These are phyloP conservation scores for Lanius collurio DNA, from an alignment of 2,113 vertebrate genomes.

Conservation along the genomic window DNA sequence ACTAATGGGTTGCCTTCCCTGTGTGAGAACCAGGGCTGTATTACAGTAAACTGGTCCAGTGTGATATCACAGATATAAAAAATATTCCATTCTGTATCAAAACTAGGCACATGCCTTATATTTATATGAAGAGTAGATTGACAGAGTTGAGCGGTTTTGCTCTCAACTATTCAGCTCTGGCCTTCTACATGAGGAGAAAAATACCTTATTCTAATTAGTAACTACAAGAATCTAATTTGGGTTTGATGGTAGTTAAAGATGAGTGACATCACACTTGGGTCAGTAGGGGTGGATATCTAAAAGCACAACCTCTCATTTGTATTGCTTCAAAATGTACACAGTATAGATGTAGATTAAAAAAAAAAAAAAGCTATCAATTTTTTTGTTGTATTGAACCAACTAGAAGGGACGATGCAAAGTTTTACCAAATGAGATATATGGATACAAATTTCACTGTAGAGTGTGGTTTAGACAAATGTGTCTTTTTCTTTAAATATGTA, in stretches of 20 bases:
- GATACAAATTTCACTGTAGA: slow-evolving; percentile 79
- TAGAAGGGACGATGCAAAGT: slow-evolving; percentile 86
- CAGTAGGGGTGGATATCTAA: slow-evolving; percentile 71
- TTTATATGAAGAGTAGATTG: slow-evolving; percentile 76
- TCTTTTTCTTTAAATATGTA: slow-evolving; percentile 77
- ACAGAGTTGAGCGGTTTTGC: slow-evolving; percentile 65
- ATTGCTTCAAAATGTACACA: slow-evolving; percentile 86
- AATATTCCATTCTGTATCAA: slow-evolving; percentile 85
- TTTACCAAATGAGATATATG: slow-evolving; percentile 80
- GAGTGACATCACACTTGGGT: slow-evolving; percentile 74
- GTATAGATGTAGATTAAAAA: slow-evolving; percentile 75
- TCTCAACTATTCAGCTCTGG: slow-evolving; percentile 62
- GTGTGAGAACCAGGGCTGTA: slow-evolving; percentile 59
- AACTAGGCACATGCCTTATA: slow-evolving; percentile 81
- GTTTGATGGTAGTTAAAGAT: slow-evolving; percentile 59
- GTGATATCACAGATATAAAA: slow-evolving; percentile 81
- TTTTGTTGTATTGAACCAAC: slow-evolving; percentile 78
- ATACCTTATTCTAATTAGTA: slow-evolving; percentile 41
- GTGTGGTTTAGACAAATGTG: slow-evolving; percentile 83
- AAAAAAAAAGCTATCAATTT: slow-evolving; percentile 72
- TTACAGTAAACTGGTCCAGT: slow-evolving; percentile 82
- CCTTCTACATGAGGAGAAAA: slow-evolving; percentile 62
- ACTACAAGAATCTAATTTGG: slow-evolving; percentile 67
- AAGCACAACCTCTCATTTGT: slow-evolving; percentile 81
- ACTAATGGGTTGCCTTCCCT: slow-evolving; percentile 47